Evolutionary conservation across 2,113 vertebrate species (phyloP), one percentile per base, ranked within the genome.

Genomic region (Nematolebias whitei): DNA sequence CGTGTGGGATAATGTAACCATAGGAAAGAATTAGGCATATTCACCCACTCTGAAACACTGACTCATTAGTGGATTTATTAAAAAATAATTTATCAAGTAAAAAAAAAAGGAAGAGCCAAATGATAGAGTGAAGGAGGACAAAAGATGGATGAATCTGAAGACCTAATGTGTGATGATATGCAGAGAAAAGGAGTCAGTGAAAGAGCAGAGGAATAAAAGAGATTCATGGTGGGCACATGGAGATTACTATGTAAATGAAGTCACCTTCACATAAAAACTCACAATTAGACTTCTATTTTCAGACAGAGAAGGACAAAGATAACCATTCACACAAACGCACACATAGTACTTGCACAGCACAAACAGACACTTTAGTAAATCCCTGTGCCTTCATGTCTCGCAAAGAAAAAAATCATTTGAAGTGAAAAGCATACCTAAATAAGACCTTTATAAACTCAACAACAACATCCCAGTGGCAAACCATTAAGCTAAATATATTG

Each of bases 221-320:
- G 41, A 59, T 76, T 47, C 39, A 68, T 16, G 61, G 50, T 11
- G 44, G 45, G 51, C 65, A 43, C n/a, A 44, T 23, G 16, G 70
- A 82, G 78, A 88, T 79, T 84, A 60, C 61, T 74, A 74, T 83
- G 80, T 75, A 86, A 83, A 87, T 83, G 41, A 81, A 87, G 77
- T 80, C 81, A 83, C 80, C 79, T 82, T 87, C 76, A 85, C 69
- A 56, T 63, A 20, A 68, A 76, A 79, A 74, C 71, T 57, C 22
- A 24, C 41, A 65, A 81, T 87, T 82, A 76, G 76, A 78, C 57
- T 84, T 57, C 63, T 50, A 80, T 79, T 78, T 85, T 26, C 70
- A 80, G 74, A 80, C 69, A 80, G 64, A 78, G 65, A 78, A 87
- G 80, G 78, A 86, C 76, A 80, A 76, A 85, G 78, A 83, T 73